Conservation (phyloP, 2,113 vertebrate species). For the Takifugu flavidus region DNA sequence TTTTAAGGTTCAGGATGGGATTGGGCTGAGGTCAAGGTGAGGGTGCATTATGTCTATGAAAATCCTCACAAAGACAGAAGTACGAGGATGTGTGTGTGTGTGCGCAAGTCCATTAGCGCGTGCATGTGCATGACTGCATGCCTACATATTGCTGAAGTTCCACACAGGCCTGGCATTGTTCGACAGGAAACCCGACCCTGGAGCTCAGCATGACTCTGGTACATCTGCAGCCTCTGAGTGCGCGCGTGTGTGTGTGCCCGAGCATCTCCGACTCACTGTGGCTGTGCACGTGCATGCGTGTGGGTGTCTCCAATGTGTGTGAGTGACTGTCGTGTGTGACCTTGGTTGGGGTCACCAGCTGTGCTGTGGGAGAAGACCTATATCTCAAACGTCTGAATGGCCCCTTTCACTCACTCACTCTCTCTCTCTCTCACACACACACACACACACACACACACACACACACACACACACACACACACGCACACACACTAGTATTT, state of each 20-base stretch:
- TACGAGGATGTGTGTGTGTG: constrained; percentile 34
- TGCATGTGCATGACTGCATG: constrained; percentile 48
- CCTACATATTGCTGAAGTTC: constrained; percentile 60
- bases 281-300: constrained; percentile 14
- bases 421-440: constrained; percentile 4
- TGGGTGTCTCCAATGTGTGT: constrained; percentile 13
- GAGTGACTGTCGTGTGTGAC: constrained; percentile 60
- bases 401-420: constrained; percentile 14
- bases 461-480: constrained; percentile 15
- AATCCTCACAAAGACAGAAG: constrained; percentile 8
- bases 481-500: constrained; percentile 4
- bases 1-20: no score
- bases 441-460: no score
- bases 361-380: constrained; percentile 55
- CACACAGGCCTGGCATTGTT: constrained; percentile 78
- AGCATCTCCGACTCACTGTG: constrained; percentile 6
- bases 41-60: neutral
- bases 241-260: constrained; percentile 8
- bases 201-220: constrained; percentile 51
- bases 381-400: constrained; percentile 53
- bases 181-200: constrained; percentile 71
- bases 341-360: constrained; percentile 73
- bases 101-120: constrained; percentile 8
- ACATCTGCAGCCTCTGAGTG: constrained; percentile 58
- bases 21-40: neutral